Base-by-base conservation (phyloP, 2,113 vertebrate genomes). In the Ptilorrhoa leucosticta region DNA sequence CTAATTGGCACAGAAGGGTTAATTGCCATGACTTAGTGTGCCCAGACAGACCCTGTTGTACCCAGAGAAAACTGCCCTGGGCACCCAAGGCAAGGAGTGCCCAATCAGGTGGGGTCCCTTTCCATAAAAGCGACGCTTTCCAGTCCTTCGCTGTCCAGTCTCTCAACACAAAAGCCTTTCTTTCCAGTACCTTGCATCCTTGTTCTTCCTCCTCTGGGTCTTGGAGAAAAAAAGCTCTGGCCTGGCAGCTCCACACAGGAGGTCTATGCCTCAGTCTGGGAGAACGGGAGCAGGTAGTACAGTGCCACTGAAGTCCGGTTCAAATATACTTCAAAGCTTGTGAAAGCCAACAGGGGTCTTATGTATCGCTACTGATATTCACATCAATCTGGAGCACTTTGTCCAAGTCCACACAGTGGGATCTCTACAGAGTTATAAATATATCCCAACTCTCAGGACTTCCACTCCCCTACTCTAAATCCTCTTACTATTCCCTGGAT, bases 241-340 rank as follows among this genome's bases (percentile, higher is more conserved):
- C 83, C 76, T 83, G 68, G 28, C 64, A 91, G 76, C 51, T 95
- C 39, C 42, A 42, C 4, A 5, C 40, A 8, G 91, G 95, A 75
- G 94, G 86, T 94, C 68, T 97, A 89, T 1, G 11, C 86, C 78
- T 86, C 86, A 96, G 89, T 68, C 83, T 70, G 56, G 89, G 86
- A 93, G 93, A 97, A 90, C 31, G 17, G 77, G 87, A 97, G 77
- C 13, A 4, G 72, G 83, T 63, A 97, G 83, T 93, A 60, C 56
- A 96, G 96, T 89, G 87, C 80, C 95, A 95, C 96, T 96, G 96
- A 97, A 96, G 96, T 97, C 89, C 95, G 90, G 83, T 95, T 97
- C 96, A 95, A 94, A 96, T 69, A 33, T 78, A 94, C 95, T 95
- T 96, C 96, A 97, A 97, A 97, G 96, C 64, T 94, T 24, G 24